phyloP scores from a whole-genome alignment of 1,140 invertebrate species.

The Plectus sambesii region DNA sequence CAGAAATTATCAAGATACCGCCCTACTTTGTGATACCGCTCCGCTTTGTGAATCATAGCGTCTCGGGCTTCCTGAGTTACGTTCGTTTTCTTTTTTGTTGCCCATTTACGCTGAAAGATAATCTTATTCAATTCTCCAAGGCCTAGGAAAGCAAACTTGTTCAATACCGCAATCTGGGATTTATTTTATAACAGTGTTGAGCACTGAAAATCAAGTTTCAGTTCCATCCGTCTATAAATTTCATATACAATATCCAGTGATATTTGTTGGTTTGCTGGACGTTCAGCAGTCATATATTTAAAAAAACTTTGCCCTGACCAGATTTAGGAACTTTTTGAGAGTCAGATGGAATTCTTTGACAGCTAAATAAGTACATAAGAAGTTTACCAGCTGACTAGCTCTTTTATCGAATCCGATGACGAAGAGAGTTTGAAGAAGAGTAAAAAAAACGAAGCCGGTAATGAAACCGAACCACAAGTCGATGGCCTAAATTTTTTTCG shows the following conservation, averaged over 20 bases:
- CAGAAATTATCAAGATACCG: slow-evolving; percentile 44
- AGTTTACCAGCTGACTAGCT: slow-evolving; percentile 41
- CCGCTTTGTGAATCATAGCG: slow-evolving; percentile 33
- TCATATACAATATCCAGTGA: too few relatives aligned
- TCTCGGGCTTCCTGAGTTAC: slow-evolving; percentile 40
- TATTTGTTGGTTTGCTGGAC: too few relatives aligned
- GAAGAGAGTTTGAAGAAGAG: slow-evolving; percentile 41
- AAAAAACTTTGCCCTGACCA: too few relatives aligned
- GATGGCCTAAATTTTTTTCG: slow-evolving; percentile 30
- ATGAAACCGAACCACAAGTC: slow-evolving; percentile 46
- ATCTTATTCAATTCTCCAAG: not conserved
- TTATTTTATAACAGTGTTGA: not conserved
- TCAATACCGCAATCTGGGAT: too few relatives aligned
- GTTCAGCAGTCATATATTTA: too few relatives aligned
- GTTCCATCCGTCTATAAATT: too few relatives aligned
- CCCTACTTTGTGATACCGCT: slow-evolving; percentile 41
- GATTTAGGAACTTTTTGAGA: too few relatives aligned
- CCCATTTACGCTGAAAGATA: slow-evolving; percentile 36
- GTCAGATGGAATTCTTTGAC: too few relatives aligned
- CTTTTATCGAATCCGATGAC: slow-evolving; percentile 45
- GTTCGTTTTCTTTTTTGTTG: slow-evolving; percentile 37
- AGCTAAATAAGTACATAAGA: too few relatives aligned
- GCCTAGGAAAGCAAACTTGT: not conserved
- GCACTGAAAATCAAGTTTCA: not conserved
- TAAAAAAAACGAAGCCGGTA: slow-evolving; percentile 44